Conservation (phyloP, 2,113 vertebrate genomes). For the Vidua macroura region DNA sequence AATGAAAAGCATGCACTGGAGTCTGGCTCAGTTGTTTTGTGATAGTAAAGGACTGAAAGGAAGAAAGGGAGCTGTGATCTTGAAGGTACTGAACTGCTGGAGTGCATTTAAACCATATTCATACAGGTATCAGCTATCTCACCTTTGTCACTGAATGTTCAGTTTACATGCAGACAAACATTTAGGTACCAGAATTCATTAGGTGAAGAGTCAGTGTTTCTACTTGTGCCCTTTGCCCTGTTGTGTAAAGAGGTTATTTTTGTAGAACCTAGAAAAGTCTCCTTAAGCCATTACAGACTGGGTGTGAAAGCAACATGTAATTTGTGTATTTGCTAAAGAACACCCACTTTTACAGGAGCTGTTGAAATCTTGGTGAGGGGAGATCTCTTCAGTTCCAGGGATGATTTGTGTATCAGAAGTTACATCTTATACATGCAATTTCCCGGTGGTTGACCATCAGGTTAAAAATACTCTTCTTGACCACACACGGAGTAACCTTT, state of each 20-base stretch:
- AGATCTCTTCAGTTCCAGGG: slow-evolving; percentile 27
- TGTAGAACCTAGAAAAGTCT: background rate
- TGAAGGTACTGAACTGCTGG: background rate
- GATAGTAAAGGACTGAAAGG: background rate
- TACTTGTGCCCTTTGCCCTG: background rate
- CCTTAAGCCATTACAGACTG: background rate
- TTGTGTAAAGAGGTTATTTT: background rate
- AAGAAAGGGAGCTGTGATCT: background rate
- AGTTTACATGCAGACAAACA: background rate
- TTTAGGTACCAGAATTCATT: background rate
- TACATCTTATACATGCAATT: slow-evolving; percentile 67
- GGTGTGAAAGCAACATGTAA: background rate
- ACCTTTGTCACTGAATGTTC: background rate
- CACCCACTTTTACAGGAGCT: background rate
- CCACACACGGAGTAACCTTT: slow-evolving; percentile 13
- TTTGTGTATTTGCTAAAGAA: background rate
- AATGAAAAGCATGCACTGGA: background rate
- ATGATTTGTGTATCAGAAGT: background rate
- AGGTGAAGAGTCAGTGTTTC: background rate
- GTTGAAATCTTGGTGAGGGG: background rate
- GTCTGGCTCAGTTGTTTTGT: background rate
- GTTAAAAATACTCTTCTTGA: slow-evolving; percentile 54
- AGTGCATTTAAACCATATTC: background rate
- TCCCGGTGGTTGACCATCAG: slow-evolving; percentile 74
- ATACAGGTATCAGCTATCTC: background rate